Percentiles rank a stretch among this genome's conserved stretches.
Evolutionary conservation across 2,113 vertebrate genomes (phyloP).

Genomic region (Spheniscus mendiculus): DNA sequence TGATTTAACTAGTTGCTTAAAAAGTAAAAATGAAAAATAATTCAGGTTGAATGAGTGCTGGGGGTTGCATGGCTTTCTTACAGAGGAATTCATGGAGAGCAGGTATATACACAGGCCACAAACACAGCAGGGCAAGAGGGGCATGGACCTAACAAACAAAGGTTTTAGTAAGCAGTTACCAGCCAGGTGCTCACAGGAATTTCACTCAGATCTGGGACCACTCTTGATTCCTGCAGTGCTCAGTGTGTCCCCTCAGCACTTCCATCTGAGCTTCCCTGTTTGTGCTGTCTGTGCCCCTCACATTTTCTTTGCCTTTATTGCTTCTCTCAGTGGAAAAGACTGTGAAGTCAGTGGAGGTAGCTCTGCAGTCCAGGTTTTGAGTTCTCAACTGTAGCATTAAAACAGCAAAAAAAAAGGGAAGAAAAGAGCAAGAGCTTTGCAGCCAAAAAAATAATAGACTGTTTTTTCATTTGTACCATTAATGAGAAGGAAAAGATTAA

Average conservation of each 20-base stretch:
- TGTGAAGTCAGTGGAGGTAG: neutral
- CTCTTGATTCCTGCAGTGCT: neutral
- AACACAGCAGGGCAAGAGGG: neutral
- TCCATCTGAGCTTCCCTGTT: neutral
- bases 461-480: neutral
- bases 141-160: rapidly evolving
- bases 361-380: neutral
- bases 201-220: neutral
- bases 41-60: neutral
- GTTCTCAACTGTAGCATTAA: neutral
- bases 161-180: neutral
- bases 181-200: neutral
- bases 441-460: neutral
- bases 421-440: neutral
- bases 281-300: neutral
- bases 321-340: neutral
- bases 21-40: neutral
- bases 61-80: neutral
- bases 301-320: rapidly evolving
- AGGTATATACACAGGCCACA: rapidly evolving
- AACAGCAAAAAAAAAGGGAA: neutral
- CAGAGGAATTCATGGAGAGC: neutral
- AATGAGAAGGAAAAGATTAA: neutral
- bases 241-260: rapidly evolving
- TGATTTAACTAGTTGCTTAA: neutral